Percentiles rank a stretch among this genome's conserved stretches.
Evolutionary conservation across 2,113 vertebrate species (phyloP).

Genomic region (Stomatorhinus ivindoensis): DNA sequence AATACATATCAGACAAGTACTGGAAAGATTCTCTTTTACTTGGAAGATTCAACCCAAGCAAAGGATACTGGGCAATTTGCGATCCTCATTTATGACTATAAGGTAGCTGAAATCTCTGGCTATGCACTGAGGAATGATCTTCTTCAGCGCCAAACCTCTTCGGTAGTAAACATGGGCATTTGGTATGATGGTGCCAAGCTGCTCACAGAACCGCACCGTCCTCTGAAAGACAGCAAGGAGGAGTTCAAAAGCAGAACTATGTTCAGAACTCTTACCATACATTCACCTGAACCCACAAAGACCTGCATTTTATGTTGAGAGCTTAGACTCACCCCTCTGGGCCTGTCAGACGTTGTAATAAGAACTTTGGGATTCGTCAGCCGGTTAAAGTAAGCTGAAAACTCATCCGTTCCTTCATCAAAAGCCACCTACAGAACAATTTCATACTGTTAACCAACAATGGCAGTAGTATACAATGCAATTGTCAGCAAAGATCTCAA

Average conservation of each 20-base stretch:
- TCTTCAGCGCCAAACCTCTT: constrained; percentile 91
- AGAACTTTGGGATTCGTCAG: constrained; percentile 92
- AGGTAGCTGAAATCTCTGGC: constrained; percentile 86
- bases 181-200: constrained; percentile 81
- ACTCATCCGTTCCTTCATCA: constrained; percentile 94
- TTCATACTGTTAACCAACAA: background rate
- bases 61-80: constrained; percentile 93
- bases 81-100: constrained; percentile 88
- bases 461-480: background rate
- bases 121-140: constrained; percentile 85
- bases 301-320: background rate
- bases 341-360: constrained; percentile 93
- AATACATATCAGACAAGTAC: background rate
- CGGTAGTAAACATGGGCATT: constrained; percentile 90
- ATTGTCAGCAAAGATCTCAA: background rate
- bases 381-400: constrained; percentile 89
- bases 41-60: background rate
- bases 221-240: constrained; percentile 62
- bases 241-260: background rate
- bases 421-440: constrained; percentile 72
- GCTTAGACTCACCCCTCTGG: constrained; percentile 73
- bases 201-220: constrained; percentile 84
- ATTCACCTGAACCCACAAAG: background rate
- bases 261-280: background rate
- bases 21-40: background rate